Conservation (phyloP, 2,888 invertebrate genomes). For the Agonopterix alstromeriana region DNA sequence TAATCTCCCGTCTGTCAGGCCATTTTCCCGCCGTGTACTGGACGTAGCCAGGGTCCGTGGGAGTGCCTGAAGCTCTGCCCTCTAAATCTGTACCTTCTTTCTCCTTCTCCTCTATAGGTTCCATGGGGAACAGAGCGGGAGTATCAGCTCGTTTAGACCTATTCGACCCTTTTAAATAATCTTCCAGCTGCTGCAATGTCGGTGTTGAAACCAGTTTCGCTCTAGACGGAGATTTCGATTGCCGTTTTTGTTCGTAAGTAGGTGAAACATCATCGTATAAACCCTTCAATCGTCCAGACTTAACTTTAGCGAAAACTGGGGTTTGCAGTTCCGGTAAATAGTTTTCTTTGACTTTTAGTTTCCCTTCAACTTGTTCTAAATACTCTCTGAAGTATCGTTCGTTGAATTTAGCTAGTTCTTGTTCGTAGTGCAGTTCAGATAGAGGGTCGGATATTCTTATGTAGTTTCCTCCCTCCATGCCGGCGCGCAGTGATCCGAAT, state of each 20-base stretch:
- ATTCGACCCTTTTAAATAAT: slow-evolving; percentile 56
- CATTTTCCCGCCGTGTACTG: slow-evolving; percentile 83
- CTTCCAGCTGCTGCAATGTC: slow-evolving; percentile 67
- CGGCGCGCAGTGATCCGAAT: slow-evolving; percentile 60
- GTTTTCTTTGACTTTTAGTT: slow-evolving; percentile 54
- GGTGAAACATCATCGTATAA: slow-evolving; percentile 59
- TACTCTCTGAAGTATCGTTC: slow-evolving; percentile 61
- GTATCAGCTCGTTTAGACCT: slow-evolving; percentile 52
- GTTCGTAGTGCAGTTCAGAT: slow-evolving; percentile 58
- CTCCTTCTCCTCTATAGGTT: slow-evolving; percentile 65
- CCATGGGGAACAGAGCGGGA: slow-evolving; percentile 70
- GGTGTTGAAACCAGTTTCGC: slow-evolving; percentile 58
- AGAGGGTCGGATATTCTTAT: slow-evolving; percentile 58
- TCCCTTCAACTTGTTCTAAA: slow-evolving; percentile 52
- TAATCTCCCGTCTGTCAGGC: slow-evolving; percentile 72
- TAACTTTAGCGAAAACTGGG: slow-evolving; percentile 66
- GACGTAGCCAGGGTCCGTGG: slow-evolving; percentile 84
- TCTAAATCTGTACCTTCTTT: slow-evolving; percentile 45
- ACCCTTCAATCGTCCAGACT: slow-evolving; percentile 49
- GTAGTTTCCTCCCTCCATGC: slow-evolving; percentile 43
- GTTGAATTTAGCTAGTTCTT: slow-evolving; percentile 63
- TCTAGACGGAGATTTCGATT: slow-evolving; percentile 51
- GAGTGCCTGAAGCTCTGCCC: slow-evolving; percentile 78
- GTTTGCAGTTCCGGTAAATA: slow-evolving; percentile 68
- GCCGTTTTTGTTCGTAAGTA: slow-evolving; percentile 44